Evolutionary conservation across 2,113 vertebrate genomes (phyloP), one percentile per base, ranked within the genome.

Genomic region (Eleginops maclovinus): DNA sequence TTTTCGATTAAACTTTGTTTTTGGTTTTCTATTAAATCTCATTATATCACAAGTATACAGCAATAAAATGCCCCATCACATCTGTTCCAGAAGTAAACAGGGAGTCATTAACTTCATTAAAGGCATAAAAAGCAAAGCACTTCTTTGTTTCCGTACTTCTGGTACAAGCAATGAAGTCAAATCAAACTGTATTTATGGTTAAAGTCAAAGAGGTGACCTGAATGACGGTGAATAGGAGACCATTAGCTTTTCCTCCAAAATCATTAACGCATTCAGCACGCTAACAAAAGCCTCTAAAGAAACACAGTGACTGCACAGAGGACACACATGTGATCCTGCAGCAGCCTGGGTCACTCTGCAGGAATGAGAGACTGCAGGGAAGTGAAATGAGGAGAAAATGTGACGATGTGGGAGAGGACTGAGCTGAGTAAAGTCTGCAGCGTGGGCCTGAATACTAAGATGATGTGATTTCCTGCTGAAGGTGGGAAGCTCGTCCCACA

Each of bases 371-470:
- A 22, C 41, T 10, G 13, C 60, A 43, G 43, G 31, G 63, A 49
- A 9, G 71, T 14, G 0, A 49, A 69, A 31, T 16, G 0, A 59
- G 26, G 31, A 76, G 17, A 8, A 36, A 16, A 55, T 15, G 24
- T 50, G 64, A 63, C n/a, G 65, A 69, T 54, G 55, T 49, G 31
- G 31, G 50, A 51, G 44, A 54, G 64, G 17, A 5, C 41, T 0
- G 21, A 51, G 65, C 56, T 36, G 49, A 21, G 72, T 16, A 43
- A 59, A 71, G 61, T 75, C 67, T 59, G n/a, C 0, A 44, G 75
- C 13, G 63, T 68, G 82, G 58, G 40, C 67, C 28, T 17, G 75
- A 84, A 82, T 87, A 60, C 71, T 73, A 67, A 85, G 13, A 47
- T 1, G 68, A 74, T 63, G 19, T 44, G 76, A 72, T 41, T 66